These are phyloP conservation scores for Lasioglossum malachurum DNA, from an alignment of 2,888 invertebrate species.

Conservation along the genomic window DNA sequence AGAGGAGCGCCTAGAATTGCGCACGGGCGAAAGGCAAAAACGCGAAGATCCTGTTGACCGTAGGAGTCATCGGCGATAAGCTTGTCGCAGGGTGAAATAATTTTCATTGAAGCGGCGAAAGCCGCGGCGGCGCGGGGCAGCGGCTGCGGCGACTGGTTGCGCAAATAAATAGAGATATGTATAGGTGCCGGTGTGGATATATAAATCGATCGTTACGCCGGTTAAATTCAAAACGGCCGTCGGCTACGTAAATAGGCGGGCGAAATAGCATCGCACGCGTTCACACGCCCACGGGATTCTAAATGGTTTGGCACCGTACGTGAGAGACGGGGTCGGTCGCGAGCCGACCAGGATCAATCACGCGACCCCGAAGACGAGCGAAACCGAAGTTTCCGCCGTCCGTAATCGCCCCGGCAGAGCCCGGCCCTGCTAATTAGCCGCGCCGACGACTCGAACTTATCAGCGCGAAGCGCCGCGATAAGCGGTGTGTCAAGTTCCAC, in stretches of 20 bases:
- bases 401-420: conserved; percentile 49
- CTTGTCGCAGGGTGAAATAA: conserved; percentile 41
- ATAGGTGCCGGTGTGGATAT: conserved; percentile 47
- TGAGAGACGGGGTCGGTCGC: not conserved
- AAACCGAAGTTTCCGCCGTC: conserved; percentile 58
- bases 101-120: conserved; percentile 43
- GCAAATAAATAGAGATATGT: conserved; percentile 54
- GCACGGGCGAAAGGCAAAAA: conserved; percentile 7
- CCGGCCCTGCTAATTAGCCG: conserved; percentile 52
- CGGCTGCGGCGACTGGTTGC: conserved; percentile 32
- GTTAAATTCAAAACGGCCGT: conserved; percentile 56
- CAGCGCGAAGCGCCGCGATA: conserved; percentile 20
- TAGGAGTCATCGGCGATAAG: conserved; percentile 22
- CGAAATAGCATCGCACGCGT: conserved; percentile 39
- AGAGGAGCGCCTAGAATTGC: not conserved
- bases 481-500: conserved; percentile 29
- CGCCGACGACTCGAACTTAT: conserved; percentile 54
- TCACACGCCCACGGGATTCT: conserved; percentile 37
- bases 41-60: conserved; percentile 25
- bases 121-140: conserved; percentile 4
- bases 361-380: conserved; percentile 59
- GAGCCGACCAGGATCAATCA: conserved; percentile 54
- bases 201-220: conserved; percentile 58
- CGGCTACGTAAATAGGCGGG: conserved; percentile 51
- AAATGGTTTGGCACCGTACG: conserved; percentile 7